Evolutionary conservation across 1,140 invertebrate species (phyloP).

Genomic region (Cherax quadricarinatus): DNA sequence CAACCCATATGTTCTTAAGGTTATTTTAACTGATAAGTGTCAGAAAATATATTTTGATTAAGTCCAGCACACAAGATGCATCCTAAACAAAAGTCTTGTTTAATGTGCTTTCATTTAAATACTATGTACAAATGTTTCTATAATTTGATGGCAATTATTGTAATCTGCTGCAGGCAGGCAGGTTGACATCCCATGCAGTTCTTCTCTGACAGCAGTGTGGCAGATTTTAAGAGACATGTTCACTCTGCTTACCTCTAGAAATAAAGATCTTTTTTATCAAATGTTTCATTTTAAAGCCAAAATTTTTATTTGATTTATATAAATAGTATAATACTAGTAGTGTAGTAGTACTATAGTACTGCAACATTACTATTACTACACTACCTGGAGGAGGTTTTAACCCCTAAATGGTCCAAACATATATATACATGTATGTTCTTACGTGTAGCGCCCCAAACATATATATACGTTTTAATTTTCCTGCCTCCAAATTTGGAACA

Average conservation of each 20-base stretch:
- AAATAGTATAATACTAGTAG: no score
- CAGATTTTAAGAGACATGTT: background rate
- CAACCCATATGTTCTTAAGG: background rate
- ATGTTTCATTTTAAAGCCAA: no score
- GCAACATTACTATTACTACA: no score
- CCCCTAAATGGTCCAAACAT: no score
- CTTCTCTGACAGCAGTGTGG: background rate
- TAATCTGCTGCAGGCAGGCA: constrained; percentile 4
- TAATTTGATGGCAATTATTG: background rate
- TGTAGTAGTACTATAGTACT: no score
- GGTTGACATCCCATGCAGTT: background rate
- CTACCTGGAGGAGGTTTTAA: no score
- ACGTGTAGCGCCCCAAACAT: no score
- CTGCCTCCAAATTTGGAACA: no score
- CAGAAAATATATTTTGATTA: background rate
- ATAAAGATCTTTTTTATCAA: background rate
- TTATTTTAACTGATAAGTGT: background rate
- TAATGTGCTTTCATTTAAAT: background rate
- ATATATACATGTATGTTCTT: no score
- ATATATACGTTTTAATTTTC: no score
- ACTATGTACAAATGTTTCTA: background rate
- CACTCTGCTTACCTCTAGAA: background rate
- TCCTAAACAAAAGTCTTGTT: background rate
- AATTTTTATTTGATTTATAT: no score
- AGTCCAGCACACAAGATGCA: background rate